A percentile compares a stretch with the other conserved stretches of the same genome.
Conservation (phyloP, 1,140 invertebrate genomes). For the Cheumatopsyche charites region DNA sequence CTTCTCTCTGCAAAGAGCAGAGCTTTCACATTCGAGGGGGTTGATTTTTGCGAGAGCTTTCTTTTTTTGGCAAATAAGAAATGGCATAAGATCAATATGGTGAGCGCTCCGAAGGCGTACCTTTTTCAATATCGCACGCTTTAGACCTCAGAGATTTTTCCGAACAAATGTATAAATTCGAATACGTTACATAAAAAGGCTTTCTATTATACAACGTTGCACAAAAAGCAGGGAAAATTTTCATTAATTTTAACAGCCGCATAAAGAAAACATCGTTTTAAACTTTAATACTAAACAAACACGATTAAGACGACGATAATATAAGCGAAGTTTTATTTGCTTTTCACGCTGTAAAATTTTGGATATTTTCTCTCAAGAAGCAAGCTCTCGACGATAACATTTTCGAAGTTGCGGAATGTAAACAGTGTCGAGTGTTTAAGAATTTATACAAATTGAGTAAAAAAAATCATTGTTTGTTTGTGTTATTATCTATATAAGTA, state of each 20-base stretch:
- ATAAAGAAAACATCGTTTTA: not conserved
- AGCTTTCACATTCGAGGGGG: not conserved
- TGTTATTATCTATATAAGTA: no score
- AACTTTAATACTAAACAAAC: conserved; percentile 16
- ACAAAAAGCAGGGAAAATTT: not conserved
- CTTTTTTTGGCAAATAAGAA: conserved; percentile 11
- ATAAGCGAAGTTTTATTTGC: conserved; percentile 8
- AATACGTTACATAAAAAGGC: no score
- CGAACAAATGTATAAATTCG: not conserved
- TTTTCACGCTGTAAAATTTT: conserved; percentile 2
- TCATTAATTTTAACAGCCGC: conserved; percentile 10
- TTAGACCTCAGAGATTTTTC: not conserved
- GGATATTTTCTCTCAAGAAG: conserved; percentile 2
- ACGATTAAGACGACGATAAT: conserved; percentile 10
- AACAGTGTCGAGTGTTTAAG: no score
- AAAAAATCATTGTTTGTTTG: no score
- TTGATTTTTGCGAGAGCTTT: conserved; percentile 15
- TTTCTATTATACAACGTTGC: no score
- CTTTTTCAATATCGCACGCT: conserved; percentile 7
- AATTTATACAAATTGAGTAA: no score
- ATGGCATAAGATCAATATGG: conserved; percentile 14
- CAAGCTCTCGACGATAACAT: not conserved
- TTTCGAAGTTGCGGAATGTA: no score
- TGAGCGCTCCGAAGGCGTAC: not conserved
- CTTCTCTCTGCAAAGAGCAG: not conserved